Evolutionary conservation across 2,113 vertebrate species (phyloP).

Genomic region (Tamias sibiricus): DNA sequence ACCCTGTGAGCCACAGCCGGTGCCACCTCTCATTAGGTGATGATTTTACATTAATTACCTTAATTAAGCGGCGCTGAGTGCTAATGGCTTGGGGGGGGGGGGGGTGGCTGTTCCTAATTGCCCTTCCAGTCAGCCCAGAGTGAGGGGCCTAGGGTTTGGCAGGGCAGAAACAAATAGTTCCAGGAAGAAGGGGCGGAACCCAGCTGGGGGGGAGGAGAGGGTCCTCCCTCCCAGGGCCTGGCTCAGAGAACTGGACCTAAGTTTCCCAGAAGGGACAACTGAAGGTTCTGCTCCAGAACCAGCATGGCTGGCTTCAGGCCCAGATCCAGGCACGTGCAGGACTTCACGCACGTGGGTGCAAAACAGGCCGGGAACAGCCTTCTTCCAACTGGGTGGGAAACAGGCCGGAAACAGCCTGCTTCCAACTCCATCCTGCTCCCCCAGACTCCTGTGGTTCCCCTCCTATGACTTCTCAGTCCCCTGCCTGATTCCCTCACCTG

Average conservation of each 20-base stretch:
- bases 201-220: not conserved
- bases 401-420: not conserved
- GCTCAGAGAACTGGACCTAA: not conserved
- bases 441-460: not conserved
- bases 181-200: not conserved
- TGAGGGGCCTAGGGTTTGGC: slow-evolving; percentile 43
- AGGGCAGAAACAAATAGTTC: slow-evolving; percentile 42
- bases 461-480: not conserved
- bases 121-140: slow-evolving; percentile 65
- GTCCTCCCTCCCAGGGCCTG: not conserved
- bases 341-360: too few relatives aligned
- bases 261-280: not conserved
- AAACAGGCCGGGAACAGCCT: not conserved
- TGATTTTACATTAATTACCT: slow-evolving; percentile 87
- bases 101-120: slow-evolving; percentile 77
- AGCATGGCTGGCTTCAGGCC: not conserved
- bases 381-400: not conserved
- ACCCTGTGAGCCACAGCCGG: slow-evolving; percentile 71
- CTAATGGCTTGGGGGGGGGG: slow-evolving; percentile 71
- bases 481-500: not conserved
- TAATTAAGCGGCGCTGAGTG: slow-evolving; percentile 83
- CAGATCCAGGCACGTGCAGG: not conserved
- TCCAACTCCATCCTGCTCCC: not conserved
- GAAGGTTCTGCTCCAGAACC: not conserved
- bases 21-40: slow-evolving; percentile 83